Evolutionary conservation across 2,888 invertebrate species (phyloP).

Genomic region (Hyposoter didymator): DNA sequence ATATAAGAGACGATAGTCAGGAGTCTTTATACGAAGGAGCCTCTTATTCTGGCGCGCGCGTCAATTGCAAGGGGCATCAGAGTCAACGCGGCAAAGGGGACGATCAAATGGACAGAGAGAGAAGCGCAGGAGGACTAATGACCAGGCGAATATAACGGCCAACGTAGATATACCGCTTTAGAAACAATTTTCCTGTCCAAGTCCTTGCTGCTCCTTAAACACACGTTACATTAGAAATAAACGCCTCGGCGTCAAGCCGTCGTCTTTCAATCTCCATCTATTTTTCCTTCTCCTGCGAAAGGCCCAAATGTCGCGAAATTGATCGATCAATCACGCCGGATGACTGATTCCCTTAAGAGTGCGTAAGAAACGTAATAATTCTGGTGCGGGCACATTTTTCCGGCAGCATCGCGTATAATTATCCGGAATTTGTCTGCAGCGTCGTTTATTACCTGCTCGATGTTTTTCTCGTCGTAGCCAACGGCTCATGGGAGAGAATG

Average conservation of each 20-base stretch:
- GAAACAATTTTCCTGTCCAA: constrained; percentile 64
- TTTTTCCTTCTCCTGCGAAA: not conserved
- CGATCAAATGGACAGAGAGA: constrained; percentile 26
- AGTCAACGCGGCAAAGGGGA: constrained; percentile 38
- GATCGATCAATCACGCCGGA: constrained; percentile 35
- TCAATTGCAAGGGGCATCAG: constrained; percentile 52
- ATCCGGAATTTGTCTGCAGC: not conserved
- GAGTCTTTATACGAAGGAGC: constrained; percentile 48
- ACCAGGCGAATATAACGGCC: constrained; percentile 67
- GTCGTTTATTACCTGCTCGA: not conserved
- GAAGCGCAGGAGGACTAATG: constrained; percentile 61
- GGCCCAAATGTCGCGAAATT: constrained; percentile 20
- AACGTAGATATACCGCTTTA: constrained; percentile 65
- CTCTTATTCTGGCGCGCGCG: constrained; percentile 18
- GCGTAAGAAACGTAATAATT: not conserved
- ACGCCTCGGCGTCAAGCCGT: constrained; percentile 42
- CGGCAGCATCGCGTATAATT: not conserved
- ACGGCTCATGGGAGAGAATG: not conserved
- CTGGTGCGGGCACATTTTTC: not conserved
- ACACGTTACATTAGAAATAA: constrained; percentile 46
- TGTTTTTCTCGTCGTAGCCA: not conserved
- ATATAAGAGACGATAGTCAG: constrained; percentile 48
- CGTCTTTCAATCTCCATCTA: constrained; percentile 29
- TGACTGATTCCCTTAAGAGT: constrained; percentile 1
- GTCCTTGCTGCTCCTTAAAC: constrained; percentile 47